Evolutionary conservation across 2,888 invertebrate genomes (phyloP).

Genomic region (Cantharis flavilabris): DNA sequence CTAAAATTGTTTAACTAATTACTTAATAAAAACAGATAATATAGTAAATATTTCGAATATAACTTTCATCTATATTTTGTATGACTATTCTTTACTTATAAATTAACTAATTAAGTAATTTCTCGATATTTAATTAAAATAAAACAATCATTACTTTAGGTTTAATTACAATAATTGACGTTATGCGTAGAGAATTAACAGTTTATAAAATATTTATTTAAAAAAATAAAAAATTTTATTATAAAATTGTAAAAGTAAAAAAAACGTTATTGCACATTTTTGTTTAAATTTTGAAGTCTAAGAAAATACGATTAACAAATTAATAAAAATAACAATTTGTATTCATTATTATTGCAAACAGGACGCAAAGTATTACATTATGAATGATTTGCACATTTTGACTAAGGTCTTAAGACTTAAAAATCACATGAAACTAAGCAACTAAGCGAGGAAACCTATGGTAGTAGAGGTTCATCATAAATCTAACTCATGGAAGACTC

Average conservation of each 20-base stretch:
- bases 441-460: constrained; percentile 38
- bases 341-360: constrained; percentile 14
- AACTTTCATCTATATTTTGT: constrained; percentile 16
- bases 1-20: constrained; percentile 19
- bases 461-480: constrained; percentile 28
- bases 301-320: background rate
- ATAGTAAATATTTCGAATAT: constrained; percentile 22
- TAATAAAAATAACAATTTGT: constrained; percentile 4
- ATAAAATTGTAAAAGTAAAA: constrained; percentile 4
- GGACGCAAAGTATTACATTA: constrained; percentile 13
- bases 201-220: background rate
- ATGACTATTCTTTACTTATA: constrained; percentile 16
- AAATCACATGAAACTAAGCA: constrained; percentile 41
- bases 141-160: background rate
- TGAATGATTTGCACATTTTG: constrained; percentile 23
- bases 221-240: constrained; percentile 1
- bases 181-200: background rate
- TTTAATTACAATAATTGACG: background rate
- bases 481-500: constrained; percentile 39
- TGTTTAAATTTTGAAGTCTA: background rate
- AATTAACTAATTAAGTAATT: constrained; percentile 12
- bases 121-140: constrained; percentile 2
- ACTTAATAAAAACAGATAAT: constrained; percentile 21
- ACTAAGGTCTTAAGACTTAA: constrained; percentile 29
- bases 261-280: constrained; percentile 18